Evolutionary conservation across 2,113 vertebrate species (phyloP), one percentile per base, ranked within the genome.

Genomic region (Nannospalax galili): DNA sequence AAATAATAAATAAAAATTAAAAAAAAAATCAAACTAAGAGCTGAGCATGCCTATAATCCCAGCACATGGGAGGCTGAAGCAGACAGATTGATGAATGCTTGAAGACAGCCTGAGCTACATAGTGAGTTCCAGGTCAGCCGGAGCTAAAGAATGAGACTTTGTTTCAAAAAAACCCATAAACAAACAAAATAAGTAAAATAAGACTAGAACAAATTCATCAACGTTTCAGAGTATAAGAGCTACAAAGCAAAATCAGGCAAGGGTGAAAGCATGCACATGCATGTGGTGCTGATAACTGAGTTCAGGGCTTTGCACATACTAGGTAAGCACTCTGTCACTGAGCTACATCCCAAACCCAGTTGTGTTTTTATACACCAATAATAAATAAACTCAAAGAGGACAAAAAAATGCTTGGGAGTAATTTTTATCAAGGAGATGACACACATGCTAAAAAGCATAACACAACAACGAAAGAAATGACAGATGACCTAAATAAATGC

Each of bases 401-500:
- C 74, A 77, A 37, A 82, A 8, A 90, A 82, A 78, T 40, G 80
- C 8, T 24, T 69, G 82, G 45, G 56, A 87, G 92, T 78, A 90
- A 87, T 73, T 91, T 92, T 73, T 62, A 74, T 48, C 58, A 77
- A 67, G 28, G 52, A 95, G 1, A 10, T 75, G 32, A 84, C 94
- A 96, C 69, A 45, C 5, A 78, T 30, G 69, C 22, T 77, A 15
- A 64, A 82, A 90, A 67, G 5, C 67, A 78, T 8, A 88, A 88
- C 90, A 84, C 24, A 70, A 2, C 37, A 58, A 2, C 14, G 56
- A 85, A 72, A 79, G 19, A 92, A 90, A 87, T 65, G 30, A 82
- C 52, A 88, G 35, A 90, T 48, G 90, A 90, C 64, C 24, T 35
- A 74, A 87, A 30, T 20, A 60, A 72, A 60, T 65, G 62, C 32